Conservation (phyloP, 2,797 vertebrate genomes). For the Lutjanus argentimaculatus region DNA sequence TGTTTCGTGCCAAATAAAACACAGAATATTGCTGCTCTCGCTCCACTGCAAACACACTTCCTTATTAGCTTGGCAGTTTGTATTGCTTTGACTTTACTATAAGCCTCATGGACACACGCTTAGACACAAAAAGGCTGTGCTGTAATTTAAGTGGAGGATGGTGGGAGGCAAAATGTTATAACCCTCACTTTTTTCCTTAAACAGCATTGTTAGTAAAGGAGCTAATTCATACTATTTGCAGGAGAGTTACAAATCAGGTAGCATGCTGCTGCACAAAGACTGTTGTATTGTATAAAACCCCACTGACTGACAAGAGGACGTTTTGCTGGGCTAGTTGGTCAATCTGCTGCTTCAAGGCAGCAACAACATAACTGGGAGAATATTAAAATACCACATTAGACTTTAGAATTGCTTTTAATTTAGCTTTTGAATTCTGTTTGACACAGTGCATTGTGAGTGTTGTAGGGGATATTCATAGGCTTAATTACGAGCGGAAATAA, state of each 20-base stretch:
- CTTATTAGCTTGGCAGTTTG: constrained; percentile 48
- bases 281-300: background rate
- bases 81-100: constrained; percentile 43
- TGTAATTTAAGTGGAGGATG: constrained; percentile 15
- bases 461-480: background rate
- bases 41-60: constrained; percentile 53
- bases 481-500: background rate
- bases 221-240: background rate
- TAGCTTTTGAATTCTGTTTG: background rate
- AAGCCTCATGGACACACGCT: constrained; percentile 29
- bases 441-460: background rate
- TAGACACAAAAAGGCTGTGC: background rate
- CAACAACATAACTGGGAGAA: background rate
- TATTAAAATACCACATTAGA: background rate
- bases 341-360: background rate
- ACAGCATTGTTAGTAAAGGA: background rate
- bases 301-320: background rate
- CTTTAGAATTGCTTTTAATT: background rate
- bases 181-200: background rate
- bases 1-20: constrained; percentile 47
- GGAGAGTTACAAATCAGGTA: background rate
- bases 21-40: constrained; percentile 45
- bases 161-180: background rate
- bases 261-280: background rate
- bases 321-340: background rate